Conservation (phyloP, 1,140 invertebrate genomes). For the Drosophila busckii region DNA sequence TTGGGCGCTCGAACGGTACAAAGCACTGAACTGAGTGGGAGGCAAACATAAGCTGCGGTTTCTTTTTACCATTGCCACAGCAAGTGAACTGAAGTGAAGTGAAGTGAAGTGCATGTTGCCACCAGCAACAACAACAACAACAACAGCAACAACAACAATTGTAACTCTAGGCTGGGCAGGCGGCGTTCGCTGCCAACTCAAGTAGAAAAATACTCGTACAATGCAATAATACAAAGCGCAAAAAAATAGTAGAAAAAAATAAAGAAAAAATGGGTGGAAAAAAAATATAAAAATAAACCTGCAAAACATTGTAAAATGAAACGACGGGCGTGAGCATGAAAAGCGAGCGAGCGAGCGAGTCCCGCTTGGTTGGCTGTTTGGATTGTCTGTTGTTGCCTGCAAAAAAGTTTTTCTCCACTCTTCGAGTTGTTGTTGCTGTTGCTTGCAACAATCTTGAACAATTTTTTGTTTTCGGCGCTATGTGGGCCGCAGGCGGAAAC, state of each 20-base stretch:
- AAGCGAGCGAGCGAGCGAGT: slow-evolving; percentile 49
- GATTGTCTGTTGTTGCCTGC: slow-evolving; percentile 7
- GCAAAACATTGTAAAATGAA: slow-evolving; percentile 62
- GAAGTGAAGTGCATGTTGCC: slow-evolving; percentile 57
- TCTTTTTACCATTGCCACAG: slow-evolving; percentile 49
- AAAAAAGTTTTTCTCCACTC: slow-evolving; percentile 44
- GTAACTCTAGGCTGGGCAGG: slow-evolving; percentile 28
- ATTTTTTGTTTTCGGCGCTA: slow-evolving; percentile 66
- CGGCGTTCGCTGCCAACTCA: slow-evolving; percentile 69
- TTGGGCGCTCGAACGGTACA: slow-evolving; percentile 9
- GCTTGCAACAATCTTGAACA: slow-evolving; percentile 71
- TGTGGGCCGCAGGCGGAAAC: slow-evolving; percentile 78
- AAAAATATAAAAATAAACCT: slow-evolving; percentile 15
- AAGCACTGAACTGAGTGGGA: background rate
- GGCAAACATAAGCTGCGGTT: slow-evolving; percentile 62
- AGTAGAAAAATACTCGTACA: slow-evolving; percentile 74
- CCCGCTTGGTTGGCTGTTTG: slow-evolving; percentile 16
- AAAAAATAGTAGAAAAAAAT: slow-evolving; percentile 17
- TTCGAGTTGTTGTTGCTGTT: slow-evolving; percentile 64
- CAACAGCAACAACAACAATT: slow-evolving; percentile 29
- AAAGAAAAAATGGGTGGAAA: slow-evolving; percentile 11
- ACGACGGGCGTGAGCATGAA: slow-evolving; percentile 70
- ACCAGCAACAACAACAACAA: slow-evolving; percentile 18
- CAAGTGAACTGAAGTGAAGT: no score
- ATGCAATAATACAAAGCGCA: slow-evolving; percentile 64